Conservation (phyloP, 2,113 vertebrate species). For the Dasyprocta punctata region DNA sequence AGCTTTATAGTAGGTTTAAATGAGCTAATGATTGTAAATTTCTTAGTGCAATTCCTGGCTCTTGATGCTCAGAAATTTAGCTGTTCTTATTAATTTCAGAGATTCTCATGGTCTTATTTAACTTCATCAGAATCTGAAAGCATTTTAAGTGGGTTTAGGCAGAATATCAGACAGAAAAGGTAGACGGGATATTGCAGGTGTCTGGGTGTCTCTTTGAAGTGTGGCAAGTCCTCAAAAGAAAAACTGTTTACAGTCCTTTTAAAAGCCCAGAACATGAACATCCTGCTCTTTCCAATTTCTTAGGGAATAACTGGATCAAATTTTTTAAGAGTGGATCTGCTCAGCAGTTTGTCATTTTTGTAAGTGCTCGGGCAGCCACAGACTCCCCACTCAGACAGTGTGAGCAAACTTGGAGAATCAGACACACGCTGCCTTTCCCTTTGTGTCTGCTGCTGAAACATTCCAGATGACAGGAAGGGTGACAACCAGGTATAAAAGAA, state of each 20-base stretch:
- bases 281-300: neutral
- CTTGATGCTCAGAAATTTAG: neutral
- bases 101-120: neutral
- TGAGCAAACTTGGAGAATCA: neutral
- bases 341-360: neutral
- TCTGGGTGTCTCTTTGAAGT: neutral
- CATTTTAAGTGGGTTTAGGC: neutral
- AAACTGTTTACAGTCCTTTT: neutral
- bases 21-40: neutral
- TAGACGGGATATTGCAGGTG: neutral
- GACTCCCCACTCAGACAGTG: neutral
- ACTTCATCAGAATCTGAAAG: neutral
- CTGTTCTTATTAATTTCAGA: neutral
- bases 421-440: neutral
- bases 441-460: slow-evolving; percentile 37
- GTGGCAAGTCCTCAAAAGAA: neutral
- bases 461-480: neutral
- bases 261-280: neutral
- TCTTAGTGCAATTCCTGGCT: neutral
- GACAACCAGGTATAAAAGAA: neutral
- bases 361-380: neutral
- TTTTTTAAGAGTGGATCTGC: neutral
- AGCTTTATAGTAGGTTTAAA: neutral
- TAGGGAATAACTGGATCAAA: neutral
- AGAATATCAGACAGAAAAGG: neutral